A percentile compares a stretch with the other conserved stretches of the same genome.
Conservation (phyloP, 2,888 invertebrate species). For the Tetrapedia diversipes region DNA sequence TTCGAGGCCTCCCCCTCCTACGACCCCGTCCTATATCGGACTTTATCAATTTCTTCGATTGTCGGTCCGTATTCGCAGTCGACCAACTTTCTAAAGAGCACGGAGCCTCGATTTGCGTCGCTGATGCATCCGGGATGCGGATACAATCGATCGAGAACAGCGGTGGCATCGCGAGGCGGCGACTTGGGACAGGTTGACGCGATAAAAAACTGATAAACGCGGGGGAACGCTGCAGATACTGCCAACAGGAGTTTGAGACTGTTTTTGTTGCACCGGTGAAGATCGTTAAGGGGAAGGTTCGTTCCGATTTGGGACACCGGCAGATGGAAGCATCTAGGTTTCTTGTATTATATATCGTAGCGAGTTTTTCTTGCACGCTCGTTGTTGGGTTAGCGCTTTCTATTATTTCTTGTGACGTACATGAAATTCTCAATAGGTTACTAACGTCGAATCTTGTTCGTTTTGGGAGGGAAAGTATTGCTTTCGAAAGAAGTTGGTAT, state of each 20-base stretch:
- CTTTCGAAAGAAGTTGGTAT: too few relatives aligned
- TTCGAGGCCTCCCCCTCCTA: conserved; percentile 36
- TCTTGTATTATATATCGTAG: not conserved
- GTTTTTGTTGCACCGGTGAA: not conserved
- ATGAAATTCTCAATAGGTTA: too few relatives aligned
- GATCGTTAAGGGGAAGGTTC: not conserved
- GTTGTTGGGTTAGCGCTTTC: too few relatives aligned
- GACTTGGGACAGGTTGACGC: not conserved
- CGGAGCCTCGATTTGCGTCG: conserved; percentile 8
- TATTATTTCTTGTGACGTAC: too few relatives aligned
- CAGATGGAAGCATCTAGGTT: not conserved
- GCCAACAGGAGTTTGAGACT: not conserved
- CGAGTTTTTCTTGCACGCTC: not conserved
- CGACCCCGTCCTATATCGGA: conserved; percentile 33
- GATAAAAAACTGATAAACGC: conserved; percentile 21
- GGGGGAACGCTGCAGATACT: not conserved
- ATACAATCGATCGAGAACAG: conserved; percentile 29
- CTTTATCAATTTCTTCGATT: conserved; percentile 62
- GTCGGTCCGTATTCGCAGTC: conserved; percentile 43
- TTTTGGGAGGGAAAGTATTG: too few relatives aligned
- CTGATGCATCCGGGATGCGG: conserved; percentile 14
- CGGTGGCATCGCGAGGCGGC: not conserved
- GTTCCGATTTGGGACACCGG: not conserved
- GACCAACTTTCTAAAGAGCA: conserved; percentile 15
- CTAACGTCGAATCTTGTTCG: too few relatives aligned